Conservation (phyloP, 2,888 invertebrate species). For the Shargacucullia verbasci region DNA sequence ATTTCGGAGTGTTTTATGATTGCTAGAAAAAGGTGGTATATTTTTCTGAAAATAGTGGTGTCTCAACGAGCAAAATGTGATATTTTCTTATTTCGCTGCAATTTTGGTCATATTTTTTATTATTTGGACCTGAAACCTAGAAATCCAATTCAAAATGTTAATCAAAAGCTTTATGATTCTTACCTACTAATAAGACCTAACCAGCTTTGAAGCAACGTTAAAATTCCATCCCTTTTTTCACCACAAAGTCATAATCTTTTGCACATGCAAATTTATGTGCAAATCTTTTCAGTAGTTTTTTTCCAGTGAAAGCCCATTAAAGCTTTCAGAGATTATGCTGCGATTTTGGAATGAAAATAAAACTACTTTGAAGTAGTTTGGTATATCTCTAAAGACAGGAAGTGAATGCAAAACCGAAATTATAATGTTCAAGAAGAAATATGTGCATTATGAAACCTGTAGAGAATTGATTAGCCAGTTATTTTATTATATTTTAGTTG, state of each 20-base stretch:
- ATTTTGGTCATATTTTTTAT: background rate
- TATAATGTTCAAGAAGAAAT: background rate
- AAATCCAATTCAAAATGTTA: too few relatives aligned
- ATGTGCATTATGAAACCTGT: too few relatives aligned
- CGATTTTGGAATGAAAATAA: slow-evolving; percentile 14
- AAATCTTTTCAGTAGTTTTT: slow-evolving; percentile 39
- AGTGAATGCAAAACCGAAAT: slow-evolving; percentile 4
- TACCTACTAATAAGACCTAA: too few relatives aligned
- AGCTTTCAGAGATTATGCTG: slow-evolving; percentile 27
- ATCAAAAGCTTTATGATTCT: too few relatives aligned
- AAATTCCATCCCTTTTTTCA: slow-evolving; percentile 16
- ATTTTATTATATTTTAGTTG: too few relatives aligned
- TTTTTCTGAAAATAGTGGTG: slow-evolving; percentile 3
- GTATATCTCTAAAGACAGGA: background rate
- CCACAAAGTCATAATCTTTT: background rate
- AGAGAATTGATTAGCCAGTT: too few relatives aligned
- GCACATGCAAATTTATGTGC: slow-evolving; percentile 38
- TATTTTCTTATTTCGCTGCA: slow-evolving; percentile 4
- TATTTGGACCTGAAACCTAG: too few relatives aligned
- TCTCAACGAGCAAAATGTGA: slow-evolving; percentile 7
- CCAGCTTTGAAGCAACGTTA: background rate
- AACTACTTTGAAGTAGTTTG: slow-evolving; percentile 4
- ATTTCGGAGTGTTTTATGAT: slow-evolving; percentile 32
- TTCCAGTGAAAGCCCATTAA: slow-evolving; percentile 12
- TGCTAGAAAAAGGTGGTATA: slow-evolving; percentile 14